Evolutionary conservation across 2,888 invertebrate genomes (phyloP).

Genomic region (Volucella inflata): DNA sequence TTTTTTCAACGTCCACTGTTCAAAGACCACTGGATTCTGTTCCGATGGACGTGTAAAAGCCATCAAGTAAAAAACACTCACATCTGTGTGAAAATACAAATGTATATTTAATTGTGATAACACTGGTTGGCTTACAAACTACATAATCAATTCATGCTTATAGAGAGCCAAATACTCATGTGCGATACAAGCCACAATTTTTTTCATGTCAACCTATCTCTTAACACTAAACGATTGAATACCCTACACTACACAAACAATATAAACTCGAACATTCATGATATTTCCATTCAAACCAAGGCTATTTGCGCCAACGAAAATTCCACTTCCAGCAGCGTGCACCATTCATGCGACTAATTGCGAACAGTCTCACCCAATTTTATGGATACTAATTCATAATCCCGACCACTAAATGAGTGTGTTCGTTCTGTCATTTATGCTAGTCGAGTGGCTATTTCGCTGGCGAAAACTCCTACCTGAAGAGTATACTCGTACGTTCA

Average conservation of each 20-base stretch:
- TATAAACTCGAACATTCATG: neutral
- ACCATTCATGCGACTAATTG: neutral
- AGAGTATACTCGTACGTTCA: neutral
- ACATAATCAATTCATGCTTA: neutral
- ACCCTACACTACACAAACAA: conserved; percentile 31
- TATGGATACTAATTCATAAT: conserved; percentile 5
- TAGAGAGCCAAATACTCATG: neutral
- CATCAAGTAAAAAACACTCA: too few relatives aligned
- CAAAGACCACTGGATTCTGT: too few relatives aligned
- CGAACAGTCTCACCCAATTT: neutral
- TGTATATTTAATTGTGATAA: conserved; percentile 24
- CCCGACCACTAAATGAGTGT: conserved; percentile 2
- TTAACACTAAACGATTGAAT: conserved; percentile 31
- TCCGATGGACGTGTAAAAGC: too few relatives aligned
- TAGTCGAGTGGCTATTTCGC: conserved; percentile 35
- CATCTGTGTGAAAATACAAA: too few relatives aligned
- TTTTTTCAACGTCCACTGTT: too few relatives aligned
- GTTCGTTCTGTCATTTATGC: neutral
- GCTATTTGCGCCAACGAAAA: conserved; percentile 1
- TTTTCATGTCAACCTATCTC: neutral
- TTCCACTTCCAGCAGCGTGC: neutral
- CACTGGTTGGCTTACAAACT: conserved; percentile 5
- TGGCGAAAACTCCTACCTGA: conserved; percentile 28
- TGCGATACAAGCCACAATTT: conserved; percentile 6
- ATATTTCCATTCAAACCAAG: neutral